Conservation (phyloP, 2,888 invertebrate genomes). For the Gortyna flavago region DNA sequence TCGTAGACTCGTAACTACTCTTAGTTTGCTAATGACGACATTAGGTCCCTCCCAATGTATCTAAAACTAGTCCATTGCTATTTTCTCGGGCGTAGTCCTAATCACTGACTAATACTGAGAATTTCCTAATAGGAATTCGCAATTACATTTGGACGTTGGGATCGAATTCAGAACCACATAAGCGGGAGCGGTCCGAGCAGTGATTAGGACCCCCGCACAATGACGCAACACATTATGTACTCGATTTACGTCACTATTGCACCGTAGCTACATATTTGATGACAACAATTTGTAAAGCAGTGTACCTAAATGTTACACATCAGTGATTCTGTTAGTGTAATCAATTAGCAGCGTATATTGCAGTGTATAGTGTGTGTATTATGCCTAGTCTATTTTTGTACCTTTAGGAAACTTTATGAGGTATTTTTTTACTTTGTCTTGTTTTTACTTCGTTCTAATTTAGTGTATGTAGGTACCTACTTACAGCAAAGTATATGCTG, state of each 20-base stretch:
- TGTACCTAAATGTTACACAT: slow-evolving; percentile 14
- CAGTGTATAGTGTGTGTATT: background rate
- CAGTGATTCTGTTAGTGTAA: slow-evolving; percentile 18
- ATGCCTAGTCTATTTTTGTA: background rate
- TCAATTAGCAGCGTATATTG: slow-evolving; percentile 8
- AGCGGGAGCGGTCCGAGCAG: slow-evolving; percentile 11
- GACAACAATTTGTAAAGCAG: slow-evolving; percentile 30
- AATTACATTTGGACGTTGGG: slow-evolving; percentile 50
- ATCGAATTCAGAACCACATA: slow-evolving; percentile 52
- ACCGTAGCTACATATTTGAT: slow-evolving; percentile 33
- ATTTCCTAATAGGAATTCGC: slow-evolving; percentile 56
- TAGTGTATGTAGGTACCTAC: background rate
- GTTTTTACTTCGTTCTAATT: background rate
- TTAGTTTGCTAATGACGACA: slow-evolving; percentile 52
- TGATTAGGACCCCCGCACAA: slow-evolving; percentile 41
- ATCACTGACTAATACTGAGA: slow-evolving; percentile 52
- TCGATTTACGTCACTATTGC: slow-evolving; percentile 45
- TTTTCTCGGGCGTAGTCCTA: slow-evolving; percentile 38
- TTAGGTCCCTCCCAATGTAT: slow-evolving; percentile 40
- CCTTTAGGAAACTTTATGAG: background rate
- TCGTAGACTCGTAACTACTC: slow-evolving; percentile 30
- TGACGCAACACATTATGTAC: slow-evolving; percentile 44
- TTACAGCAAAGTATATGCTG: background rate
- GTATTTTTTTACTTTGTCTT: background rate
- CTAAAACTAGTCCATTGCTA: slow-evolving; percentile 33